These are phyloP conservation scores for Xanthorhoe designata DNA, from an alignment of 2,888 invertebrate species.

Conservation along the genomic window DNA sequence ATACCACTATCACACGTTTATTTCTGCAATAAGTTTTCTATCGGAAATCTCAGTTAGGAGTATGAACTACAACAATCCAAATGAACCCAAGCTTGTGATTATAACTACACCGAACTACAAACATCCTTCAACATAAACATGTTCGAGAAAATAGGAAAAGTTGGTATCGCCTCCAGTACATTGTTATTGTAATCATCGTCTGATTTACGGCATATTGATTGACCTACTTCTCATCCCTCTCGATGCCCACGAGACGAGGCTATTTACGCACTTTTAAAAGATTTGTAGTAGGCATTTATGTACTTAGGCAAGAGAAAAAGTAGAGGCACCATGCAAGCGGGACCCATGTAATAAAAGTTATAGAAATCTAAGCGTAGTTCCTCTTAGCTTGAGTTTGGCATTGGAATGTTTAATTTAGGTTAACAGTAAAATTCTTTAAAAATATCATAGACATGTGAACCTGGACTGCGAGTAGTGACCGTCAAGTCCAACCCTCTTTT, in stretches of 20 bases:
- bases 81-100: conserved; percentile 17
- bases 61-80: conserved; percentile 5
- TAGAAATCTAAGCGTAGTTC: no score
- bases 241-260: conserved; percentile 10
- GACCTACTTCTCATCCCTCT: conserved; percentile 61
- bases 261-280: conserved; percentile 10
- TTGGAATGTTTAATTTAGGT: no score
- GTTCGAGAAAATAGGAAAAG: conserved; percentile 47
- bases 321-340: no score
- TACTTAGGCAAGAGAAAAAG: no score
- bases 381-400: no score
- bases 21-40: no score
- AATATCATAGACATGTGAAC: no score
- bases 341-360: no score
- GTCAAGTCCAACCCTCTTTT: no score
- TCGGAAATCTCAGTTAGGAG: not conserved
- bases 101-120: conserved; percentile 4
- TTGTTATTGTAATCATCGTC: conserved; percentile 61
- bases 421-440: no score
- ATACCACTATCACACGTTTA: no score
- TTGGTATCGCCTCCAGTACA: conserved; percentile 47
- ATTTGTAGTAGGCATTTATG: not conserved
- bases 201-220: conserved; percentile 65
- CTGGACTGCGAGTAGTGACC: no score
- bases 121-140: conserved; percentile 18